phyloP scores from a whole-genome alignment of 2,888 invertebrate species.

The Frankliniella intonsa region DNA sequence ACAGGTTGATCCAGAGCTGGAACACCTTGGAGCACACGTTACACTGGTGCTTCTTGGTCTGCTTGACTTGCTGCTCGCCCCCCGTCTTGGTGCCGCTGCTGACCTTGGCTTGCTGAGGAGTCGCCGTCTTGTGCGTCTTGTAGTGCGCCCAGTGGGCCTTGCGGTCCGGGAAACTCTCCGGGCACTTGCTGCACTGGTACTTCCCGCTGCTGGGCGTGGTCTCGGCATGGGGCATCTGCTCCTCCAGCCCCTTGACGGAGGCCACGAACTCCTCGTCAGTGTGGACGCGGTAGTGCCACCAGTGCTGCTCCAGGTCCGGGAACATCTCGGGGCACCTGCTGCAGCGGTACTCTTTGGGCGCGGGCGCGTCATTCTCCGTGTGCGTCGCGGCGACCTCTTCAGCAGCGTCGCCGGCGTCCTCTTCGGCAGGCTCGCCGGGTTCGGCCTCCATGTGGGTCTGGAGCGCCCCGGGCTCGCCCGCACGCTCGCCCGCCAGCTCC shows the following conservation, averaged over 20 bases:
- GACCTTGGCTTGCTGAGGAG: not conserved
- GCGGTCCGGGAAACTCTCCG: not conserved
- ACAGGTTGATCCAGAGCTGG: not conserved
- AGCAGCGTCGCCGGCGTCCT: no score
- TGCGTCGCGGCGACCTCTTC: no score
- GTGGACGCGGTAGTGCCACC: slow-evolving; percentile 17
- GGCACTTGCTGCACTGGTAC: not conserved
- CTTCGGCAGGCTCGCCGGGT: no score
- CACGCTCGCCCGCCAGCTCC: not conserved
- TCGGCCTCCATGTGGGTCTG: no score
- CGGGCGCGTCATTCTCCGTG: no score
- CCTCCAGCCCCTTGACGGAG: not conserved
- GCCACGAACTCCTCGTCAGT: not conserved
- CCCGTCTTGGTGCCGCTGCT: not conserved
- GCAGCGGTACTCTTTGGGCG: not conserved
- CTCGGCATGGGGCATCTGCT: not conserved
- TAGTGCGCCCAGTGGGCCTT: not conserved
- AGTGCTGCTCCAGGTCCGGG: not conserved
- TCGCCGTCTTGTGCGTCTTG: not conserved
- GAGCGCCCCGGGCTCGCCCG: no score
- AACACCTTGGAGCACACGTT: not conserved
- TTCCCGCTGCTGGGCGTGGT: not conserved
- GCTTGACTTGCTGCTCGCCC: not conserved
- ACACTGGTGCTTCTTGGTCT: not conserved
- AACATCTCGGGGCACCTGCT: slow-evolving; percentile 9